Percentiles rank a stretch among this genome's conserved stretches.
These are phyloP conservation scores for Brachionus plicatilis DNA, from an alignment of 1,140 invertebrate genomes.

Conservation along the genomic window DNA sequence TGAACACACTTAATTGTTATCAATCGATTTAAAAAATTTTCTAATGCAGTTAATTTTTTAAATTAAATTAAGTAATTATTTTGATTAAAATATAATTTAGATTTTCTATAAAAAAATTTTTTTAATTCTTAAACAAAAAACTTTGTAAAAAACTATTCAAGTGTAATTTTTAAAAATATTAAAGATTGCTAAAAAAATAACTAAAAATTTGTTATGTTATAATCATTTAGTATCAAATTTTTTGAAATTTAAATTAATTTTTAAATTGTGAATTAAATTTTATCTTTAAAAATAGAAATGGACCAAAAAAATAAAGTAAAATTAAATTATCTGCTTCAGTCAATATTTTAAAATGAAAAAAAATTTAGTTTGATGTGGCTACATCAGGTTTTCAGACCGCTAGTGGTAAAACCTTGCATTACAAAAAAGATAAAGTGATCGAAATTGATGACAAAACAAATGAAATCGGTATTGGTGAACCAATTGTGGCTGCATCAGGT, in stretches of 20 bases:
- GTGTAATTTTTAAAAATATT: not conserved
- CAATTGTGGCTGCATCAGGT: not conserved
- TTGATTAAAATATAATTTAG: no score
- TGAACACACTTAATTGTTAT: no score
- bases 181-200: not conserved
- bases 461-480: not conserved
- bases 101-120: no score
- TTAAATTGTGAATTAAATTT: not conserved
- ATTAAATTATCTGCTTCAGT: not conserved
- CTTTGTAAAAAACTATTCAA: no score
- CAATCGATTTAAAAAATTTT: not conserved
- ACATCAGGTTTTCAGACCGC: conserved; percentile 6
- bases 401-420: not conserved
- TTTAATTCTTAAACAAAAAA: not conserved
- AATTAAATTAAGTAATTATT: no score
- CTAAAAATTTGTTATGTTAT: not conserved
- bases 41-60: no score
- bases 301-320: not conserved
- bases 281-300: not conserved
- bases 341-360: not conserved
- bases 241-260: not conserved
- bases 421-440: not conserved
- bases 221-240: not conserved
- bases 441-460: not conserved
- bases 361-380: not conserved